phyloP scores from a whole-genome alignment of 2,113 vertebrate species.

The Triplophysa rosa region DNA sequence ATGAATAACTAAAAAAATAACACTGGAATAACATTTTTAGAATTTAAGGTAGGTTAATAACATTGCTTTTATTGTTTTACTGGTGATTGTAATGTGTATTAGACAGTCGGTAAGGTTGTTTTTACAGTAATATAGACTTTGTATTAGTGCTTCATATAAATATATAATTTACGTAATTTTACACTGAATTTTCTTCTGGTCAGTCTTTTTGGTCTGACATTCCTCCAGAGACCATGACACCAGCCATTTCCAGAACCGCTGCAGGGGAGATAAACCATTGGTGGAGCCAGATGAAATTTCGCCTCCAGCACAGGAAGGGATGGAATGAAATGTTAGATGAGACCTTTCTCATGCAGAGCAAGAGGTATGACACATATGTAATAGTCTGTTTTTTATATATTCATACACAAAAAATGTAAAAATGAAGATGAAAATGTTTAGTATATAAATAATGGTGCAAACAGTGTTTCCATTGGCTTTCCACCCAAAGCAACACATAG shows the following conservation, averaged over 20 bases:
- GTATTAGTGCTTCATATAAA: too few relatives aligned
- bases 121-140: background rate
- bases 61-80: background rate
- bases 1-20: background rate
- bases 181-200: background rate
- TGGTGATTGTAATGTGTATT: background rate
- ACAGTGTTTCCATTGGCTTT: too few relatives aligned
- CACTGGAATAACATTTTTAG: background rate
- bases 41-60: slow-evolving; percentile 9
- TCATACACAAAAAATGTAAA: too few relatives aligned
- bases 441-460: too few relatives aligned
- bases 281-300: slow-evolving; percentile 76
- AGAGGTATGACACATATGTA: slow-evolving; percentile 61
- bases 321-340: slow-evolving; percentile 80
- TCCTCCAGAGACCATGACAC: slow-evolving; percentile 64
- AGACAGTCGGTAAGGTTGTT: background rate
- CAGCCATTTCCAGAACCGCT: slow-evolving; percentile 69
- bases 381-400: background rate
- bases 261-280: slow-evolving; percentile 74
- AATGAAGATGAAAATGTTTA: too few relatives aligned
- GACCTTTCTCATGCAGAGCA: slow-evolving; percentile 71
- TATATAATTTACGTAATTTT: background rate
- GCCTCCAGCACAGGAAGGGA: slow-evolving; percentile 75
- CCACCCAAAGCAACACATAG: too few relatives aligned
- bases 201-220: slow-evolving; percentile 26